Conservation (phyloP, 2,113 vertebrate genomes). For the Sinocyclocheilus rhinocerous region DNA sequence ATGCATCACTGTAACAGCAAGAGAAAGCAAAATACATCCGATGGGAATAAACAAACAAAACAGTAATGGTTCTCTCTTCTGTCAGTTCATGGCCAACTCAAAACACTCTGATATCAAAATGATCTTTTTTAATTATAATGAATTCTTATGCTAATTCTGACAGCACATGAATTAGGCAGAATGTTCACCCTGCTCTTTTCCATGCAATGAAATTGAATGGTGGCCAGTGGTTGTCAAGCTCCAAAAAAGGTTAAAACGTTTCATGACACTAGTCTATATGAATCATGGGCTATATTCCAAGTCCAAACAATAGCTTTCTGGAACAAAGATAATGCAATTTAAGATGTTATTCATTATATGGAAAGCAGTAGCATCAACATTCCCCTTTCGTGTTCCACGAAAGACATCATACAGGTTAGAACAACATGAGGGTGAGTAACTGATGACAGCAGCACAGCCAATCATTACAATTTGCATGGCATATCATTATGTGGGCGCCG, state of each 20-base stretch:
- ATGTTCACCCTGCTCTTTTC: not conserved
- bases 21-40: not conserved
- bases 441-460: not conserved
- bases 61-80: not conserved
- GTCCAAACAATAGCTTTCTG: not conserved
- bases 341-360: not conserved
- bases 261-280: not conserved
- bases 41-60: not conserved
- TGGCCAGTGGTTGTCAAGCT: not conserved
- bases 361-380: not conserved
- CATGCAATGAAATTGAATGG: not conserved
- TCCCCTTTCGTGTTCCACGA: not conserved
- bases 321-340: not conserved
- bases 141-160: not conserved
- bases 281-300: not conserved
- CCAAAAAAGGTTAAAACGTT: not conserved
- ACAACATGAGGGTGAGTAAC: not conserved
- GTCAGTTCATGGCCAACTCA: not conserved
- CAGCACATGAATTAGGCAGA: not conserved
- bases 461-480: not conserved
- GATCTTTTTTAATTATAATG: not conserved
- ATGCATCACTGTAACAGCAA: not conserved
- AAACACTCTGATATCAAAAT: not conserved
- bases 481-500: not conserved
- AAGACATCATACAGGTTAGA: not conserved